Base-by-base conservation (phyloP, 2,797 vertebrate genomes). In the Eurystomus glaucurus region DNA sequence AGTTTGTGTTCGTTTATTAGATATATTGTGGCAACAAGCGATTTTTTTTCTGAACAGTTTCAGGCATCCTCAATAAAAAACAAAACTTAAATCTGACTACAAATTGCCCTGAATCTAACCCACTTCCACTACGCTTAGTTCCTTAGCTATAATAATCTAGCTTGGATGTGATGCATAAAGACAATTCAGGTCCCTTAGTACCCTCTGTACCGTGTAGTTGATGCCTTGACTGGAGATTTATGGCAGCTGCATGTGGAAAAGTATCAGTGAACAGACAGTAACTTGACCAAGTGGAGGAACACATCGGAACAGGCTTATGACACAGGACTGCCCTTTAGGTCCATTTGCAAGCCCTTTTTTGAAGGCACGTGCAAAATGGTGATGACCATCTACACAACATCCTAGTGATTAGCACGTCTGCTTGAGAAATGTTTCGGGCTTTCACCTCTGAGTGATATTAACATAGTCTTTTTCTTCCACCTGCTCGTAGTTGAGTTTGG, bases 131-230 rank as follows among this genome's bases (percentile, higher is more conserved):
- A 1, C 3, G 7, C 20, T 29, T 48, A 41, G 31, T 21, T 72
- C 58, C 50, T 23, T 20, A 21, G n/a, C 11, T 20, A 4, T 19
- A 12, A 68, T 41, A 31, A 58, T 14, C 29, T 17, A 22, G 23
- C 29, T 26, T 10, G 19, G 21, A 60, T 43, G 54, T 9, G 41
- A 64, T 37, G 21, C 23, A 26, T 39, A 14, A n/a, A 65, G 35
- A 31, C 25, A 35, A 35, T 17, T 16, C 62, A 61, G 19, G 37
- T 48, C 43, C 29, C 52, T 41, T 9, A 23, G 28, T 1, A 11
- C 23, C 6, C 57, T 5, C 7, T 3, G 45, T 11, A 39, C 39
- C 7, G 4, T 1, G 7, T 7, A 31, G 11, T 1, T 11, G 1
- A 17, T 46, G 45, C 20, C 35, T 50, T 21, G n/a, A 31, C 39